Percentiles rank a stretch among this genome's conserved stretches.
These are phyloP conservation scores for Spodoptera littoralis DNA, from an alignment of 2,888 invertebrate species.

Conservation along the genomic window DNA sequence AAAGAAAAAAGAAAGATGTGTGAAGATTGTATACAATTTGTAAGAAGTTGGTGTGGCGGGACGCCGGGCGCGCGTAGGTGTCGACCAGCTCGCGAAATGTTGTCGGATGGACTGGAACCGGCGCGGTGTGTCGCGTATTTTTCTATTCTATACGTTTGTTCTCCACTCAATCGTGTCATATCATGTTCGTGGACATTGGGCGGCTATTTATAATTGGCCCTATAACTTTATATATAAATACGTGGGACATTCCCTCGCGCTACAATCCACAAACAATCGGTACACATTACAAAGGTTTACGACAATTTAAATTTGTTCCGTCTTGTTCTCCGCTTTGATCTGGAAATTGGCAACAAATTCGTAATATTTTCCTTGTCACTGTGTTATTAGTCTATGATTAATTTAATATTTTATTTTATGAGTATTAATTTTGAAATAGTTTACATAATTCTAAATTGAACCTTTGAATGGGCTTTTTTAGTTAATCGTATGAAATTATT, in stretches of 20 bases:
- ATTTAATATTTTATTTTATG: too few species aligned
- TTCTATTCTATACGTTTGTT: slow-evolving; percentile 79
- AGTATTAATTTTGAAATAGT: too few species aligned
- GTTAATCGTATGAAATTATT: too few species aligned
- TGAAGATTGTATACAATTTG: slow-evolving; percentile 24
- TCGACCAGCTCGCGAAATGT: slow-evolving; percentile 83
- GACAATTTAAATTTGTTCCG: slow-evolving; percentile 30
- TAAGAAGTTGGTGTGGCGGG: slow-evolving; percentile 14
- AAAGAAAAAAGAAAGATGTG: slow-evolving; percentile 29
- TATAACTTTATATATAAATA: slow-evolving; percentile 55
- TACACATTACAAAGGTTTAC: slow-evolving; percentile 27
- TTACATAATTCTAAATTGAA: too few species aligned
- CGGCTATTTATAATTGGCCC: slow-evolving; percentile 80
- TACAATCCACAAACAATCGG: slow-evolving; percentile 29
- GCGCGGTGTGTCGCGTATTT: slow-evolving; percentile 76
- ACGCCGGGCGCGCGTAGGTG: slow-evolving; percentile 67
- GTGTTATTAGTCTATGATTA: background rate
- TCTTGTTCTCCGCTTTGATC: slow-evolving; percentile 35
- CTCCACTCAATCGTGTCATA: slow-evolving; percentile 77
- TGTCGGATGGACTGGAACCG: slow-evolving; percentile 80
- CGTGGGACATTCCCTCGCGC: slow-evolving; percentile 17
- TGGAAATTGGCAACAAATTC: slow-evolving; percentile 27
- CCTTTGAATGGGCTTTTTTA: too few species aligned
- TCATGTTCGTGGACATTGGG: slow-evolving; percentile 73
- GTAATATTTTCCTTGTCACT: too few species aligned